A percentile compares a stretch with the other conserved stretches of the same genome.
phyloP scores from a whole-genome alignment of 2,888 invertebrate genomes.

The Lithophane leautieri region DNA sequence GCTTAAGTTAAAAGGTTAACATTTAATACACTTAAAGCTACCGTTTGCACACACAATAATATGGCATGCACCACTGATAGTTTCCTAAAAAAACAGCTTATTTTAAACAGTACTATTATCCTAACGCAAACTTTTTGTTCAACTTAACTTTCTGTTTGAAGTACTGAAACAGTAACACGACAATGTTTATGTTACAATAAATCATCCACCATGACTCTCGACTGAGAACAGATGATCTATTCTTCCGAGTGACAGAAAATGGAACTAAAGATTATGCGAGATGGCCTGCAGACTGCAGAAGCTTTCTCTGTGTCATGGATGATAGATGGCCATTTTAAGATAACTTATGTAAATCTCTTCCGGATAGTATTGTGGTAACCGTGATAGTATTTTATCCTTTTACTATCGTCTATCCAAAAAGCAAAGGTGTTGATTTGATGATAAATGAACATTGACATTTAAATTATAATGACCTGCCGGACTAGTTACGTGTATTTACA shows the following conservation, averaged over 20 bases:
- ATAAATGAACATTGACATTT: constrained; percentile 10
- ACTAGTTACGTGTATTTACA: not conserved
- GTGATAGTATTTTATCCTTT: not conserved
- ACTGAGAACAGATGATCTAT: constrained; percentile 13
- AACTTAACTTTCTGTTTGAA: not conserved
- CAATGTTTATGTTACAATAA: not conserved
- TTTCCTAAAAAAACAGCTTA: not conserved
- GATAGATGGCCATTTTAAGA: not conserved
- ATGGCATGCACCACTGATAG: not conserved
- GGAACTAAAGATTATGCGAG: constrained; percentile 4
- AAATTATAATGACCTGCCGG: not conserved
- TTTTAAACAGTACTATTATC: not conserved
- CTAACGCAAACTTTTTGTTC: not conserved
- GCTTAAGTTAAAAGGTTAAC: not conserved
- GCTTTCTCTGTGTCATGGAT: constrained; percentile 18
- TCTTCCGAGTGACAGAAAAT: constrained; percentile 4
- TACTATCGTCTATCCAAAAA: constrained; percentile 20
- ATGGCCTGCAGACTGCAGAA: not conserved
- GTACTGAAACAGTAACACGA: not conserved
- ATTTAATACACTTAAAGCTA: not conserved
- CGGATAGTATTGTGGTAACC: constrained; percentile 1
- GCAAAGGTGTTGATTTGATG: not conserved
- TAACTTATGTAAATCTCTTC: constrained; percentile 28
- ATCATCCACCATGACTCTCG: constrained; percentile 6
- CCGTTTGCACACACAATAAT: too few relatives aligned